Evolutionary conservation across 2,113 vertebrate species (phyloP), one percentile per base, ranked within the genome.

Genomic region (Elachura formosa): DNA sequence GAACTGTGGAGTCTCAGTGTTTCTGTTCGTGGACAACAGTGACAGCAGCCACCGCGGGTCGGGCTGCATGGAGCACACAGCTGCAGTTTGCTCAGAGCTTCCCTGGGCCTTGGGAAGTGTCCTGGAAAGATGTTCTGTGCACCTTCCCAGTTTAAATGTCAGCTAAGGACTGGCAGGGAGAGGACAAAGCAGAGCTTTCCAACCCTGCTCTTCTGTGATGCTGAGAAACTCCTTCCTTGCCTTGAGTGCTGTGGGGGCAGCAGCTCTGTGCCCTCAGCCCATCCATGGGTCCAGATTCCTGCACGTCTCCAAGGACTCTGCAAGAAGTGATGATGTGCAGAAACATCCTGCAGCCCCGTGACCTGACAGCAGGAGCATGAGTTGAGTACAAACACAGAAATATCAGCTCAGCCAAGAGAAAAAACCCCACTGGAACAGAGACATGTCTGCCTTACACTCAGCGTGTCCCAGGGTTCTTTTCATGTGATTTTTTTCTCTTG

Each of bases 11-110:
- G n/a, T n/a, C n/a, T n/a, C n/a, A n/a, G n/a, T n/a, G n/a, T n/a
- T n/a, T n/a, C n/a, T n/a, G n/a, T n/a, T n/a, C n/a, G n/a, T n/a
- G n/a, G n/a, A n/a, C n/a, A n/a, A n/a, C n/a, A n/a, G n/a, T n/a
- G n/a, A n/a, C n/a, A n/a, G n/a, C n/a, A 33, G 31, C n/a, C 33
- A 10, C n/a, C 26, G 0, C 0, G 12, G 8, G 0, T 29, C 9
- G 36, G 49, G 11, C 1, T 13, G 26, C 67, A 64, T 31, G 63
- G 12, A 81, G 5, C 12, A 29, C 5, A 6, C 4, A 1, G 10
- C 17, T 4, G 13, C 1, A 18, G 7, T 2, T 17, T 12, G 9
- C 5, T 3, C 22, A 23, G 23, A 41, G 29, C 2, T 45, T 9
- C 46, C 26, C 55, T 28, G 16, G 21, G 10, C 5, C 43, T 16